Conservation (phyloP, 2,113 vertebrate species). For the Coracopsis vasa region DNA sequence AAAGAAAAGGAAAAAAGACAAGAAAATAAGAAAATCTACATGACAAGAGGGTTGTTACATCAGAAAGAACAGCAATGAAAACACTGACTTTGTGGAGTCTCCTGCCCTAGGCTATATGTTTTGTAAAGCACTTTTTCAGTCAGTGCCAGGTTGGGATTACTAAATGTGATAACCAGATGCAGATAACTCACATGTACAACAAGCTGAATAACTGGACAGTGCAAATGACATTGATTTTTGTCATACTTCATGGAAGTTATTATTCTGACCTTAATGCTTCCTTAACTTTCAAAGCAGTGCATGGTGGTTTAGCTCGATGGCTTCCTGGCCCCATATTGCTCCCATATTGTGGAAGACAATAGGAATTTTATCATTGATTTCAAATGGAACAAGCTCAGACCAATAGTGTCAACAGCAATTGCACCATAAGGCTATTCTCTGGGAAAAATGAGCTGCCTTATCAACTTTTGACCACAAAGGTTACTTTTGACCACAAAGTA, state of each 20-base stretch:
- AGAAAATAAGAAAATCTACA: neutral
- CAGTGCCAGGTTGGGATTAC: constrained; percentile 33
- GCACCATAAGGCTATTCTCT: neutral
- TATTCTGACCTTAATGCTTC: neutral
- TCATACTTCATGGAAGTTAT: constrained; percentile 16
- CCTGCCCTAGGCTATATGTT: constrained; percentile 49
- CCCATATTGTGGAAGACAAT: neutral
- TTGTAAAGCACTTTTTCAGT: constrained; percentile 41
- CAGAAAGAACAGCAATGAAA: constrained; percentile 44
- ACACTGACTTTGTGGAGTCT: constrained; percentile 45
- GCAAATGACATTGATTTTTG: constrained; percentile 30
- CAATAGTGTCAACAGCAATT: neutral
- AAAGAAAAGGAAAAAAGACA: neutral
- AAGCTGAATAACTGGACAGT: neutral
- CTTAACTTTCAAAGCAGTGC: neutral
- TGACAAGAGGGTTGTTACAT: neutral
- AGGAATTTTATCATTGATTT: neutral
- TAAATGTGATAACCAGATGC: constrained; percentile 37
- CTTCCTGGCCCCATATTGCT: neutral
- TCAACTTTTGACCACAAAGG: neutral
- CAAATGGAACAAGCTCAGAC: neutral
- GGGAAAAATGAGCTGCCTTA: neutral
- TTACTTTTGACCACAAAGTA: neutral
- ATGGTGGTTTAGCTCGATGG: neutral
- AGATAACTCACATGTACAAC: constrained; percentile 26